Evolutionary conservation across 1,140 invertebrate species (phyloP).

Genomic region (Trachelipus rathkii): DNA sequence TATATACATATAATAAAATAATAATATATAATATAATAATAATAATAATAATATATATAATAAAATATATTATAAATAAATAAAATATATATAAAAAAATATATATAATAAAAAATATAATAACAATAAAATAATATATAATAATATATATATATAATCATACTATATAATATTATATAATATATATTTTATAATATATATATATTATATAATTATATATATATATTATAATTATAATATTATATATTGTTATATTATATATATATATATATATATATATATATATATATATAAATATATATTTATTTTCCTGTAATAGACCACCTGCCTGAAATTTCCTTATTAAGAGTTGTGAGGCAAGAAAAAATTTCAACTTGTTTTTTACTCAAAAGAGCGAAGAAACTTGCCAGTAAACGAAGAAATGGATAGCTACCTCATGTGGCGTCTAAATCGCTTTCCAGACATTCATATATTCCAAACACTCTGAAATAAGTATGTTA

Average conservation of each 20-base stretch:
- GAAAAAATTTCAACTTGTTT: too few species aligned
- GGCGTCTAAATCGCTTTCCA: too few species aligned
- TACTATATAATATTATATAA: neutral
- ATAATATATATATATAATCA: neutral
- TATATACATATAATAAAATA: too few species aligned
- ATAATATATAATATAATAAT: neutral
- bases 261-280: slow-evolving; percentile 15
- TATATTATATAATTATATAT: neutral
- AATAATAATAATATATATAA: neutral
- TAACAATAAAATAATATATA: neutral
- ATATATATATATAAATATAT: neutral
- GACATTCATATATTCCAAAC: too few species aligned
- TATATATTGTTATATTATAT: too few species aligned
- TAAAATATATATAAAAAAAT: neutral
- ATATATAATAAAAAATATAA: neutral
- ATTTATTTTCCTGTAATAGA: neutral
- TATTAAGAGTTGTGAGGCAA: too few species aligned
- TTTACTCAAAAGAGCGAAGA: too few species aligned
- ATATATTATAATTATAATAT: neutral
- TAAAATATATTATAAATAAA: neutral
- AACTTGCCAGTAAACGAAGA: too few species aligned
- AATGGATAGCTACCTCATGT: too few species aligned
- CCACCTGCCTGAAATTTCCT: too few species aligned
- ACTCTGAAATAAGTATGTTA: too few species aligned
- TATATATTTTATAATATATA: neutral